phyloP scores from a whole-genome alignment of 2,113 vertebrate species.

The Sylvietta virens region DNA sequence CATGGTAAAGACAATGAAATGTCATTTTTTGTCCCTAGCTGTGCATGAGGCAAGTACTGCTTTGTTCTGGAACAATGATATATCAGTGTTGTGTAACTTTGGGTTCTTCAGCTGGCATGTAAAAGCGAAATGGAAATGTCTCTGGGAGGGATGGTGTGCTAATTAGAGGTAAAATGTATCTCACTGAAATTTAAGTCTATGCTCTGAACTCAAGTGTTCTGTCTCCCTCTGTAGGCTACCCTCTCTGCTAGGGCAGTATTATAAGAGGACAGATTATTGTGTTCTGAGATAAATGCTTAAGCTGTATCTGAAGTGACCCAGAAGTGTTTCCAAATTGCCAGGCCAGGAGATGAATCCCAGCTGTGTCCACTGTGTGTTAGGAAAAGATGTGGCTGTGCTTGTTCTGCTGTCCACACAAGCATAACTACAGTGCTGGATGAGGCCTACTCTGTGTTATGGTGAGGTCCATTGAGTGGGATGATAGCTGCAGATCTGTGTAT shows the following conservation, averaged over 20 bases:
- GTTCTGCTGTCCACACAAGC: not conserved
- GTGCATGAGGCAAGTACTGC: conserved; percentile 49
- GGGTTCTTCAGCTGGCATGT: conserved; percentile 41
- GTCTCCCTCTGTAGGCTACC: not conserved
- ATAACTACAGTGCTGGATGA: not conserved
- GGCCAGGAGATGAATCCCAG: not conserved
- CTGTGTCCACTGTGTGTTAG: not conserved
- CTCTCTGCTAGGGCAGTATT: not conserved
- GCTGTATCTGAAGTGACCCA: not conserved
- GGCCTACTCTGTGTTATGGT: not conserved
- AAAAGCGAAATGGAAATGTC: conserved; percentile 36
- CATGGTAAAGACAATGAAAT: conserved; percentile 62
- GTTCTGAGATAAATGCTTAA: not conserved
- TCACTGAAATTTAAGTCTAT: not conserved
- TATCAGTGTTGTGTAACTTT: conserved; percentile 52
- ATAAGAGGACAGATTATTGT: not conserved
- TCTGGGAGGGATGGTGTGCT: conserved; percentile 5
- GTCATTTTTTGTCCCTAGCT: conserved; percentile 55
- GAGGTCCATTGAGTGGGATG: not conserved
- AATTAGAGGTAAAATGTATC: conserved; percentile 1
- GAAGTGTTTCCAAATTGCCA: not conserved
- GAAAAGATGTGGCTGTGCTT: not conserved
- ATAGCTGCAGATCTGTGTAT: not conserved
- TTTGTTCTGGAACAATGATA: conserved; percentile 64
- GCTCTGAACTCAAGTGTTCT: not conserved